A percentile compares a stretch with the other conserved stretches of the same genome.
phyloP scores from a whole-genome alignment of 2,888 invertebrate genomes.

The Tribolium freemani region DNA sequence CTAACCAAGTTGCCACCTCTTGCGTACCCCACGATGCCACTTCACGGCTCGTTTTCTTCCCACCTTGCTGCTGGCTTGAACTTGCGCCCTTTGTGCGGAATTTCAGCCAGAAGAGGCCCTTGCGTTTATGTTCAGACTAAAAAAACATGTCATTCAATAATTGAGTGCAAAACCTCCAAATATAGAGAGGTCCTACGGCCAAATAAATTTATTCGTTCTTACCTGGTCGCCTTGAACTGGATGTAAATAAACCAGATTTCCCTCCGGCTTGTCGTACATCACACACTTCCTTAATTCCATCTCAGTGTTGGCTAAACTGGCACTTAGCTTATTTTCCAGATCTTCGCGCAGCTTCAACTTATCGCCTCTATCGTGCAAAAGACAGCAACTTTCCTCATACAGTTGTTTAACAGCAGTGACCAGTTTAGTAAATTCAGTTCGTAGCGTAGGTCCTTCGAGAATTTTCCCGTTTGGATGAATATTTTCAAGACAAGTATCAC shows the following conservation, averaged over 20 bases:
- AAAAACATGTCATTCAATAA: constrained; percentile 11
- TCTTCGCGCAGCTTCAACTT: constrained; percentile 77
- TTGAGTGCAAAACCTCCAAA: too few relatives aligned
- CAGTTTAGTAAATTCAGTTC: constrained; percentile 83
- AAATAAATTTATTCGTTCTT: constrained; percentile 38
- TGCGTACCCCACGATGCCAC: constrained; percentile 85
- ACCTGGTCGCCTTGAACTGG: constrained; percentile 71
- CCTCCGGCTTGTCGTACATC: constrained; percentile 72
- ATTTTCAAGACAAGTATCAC: constrained; percentile 78
- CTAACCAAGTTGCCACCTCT: constrained; percentile 93
- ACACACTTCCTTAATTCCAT: constrained; percentile 79
- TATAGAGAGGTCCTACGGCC: background rate
- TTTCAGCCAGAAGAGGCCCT: constrained; percentile 80
- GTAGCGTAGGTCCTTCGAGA: constrained; percentile 78
- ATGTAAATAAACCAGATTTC: constrained; percentile 73
- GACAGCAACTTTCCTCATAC: constrained; percentile 80
- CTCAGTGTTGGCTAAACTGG: constrained; percentile 78
- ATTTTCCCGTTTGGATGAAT: constrained; percentile 88
- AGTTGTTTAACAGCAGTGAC: constrained; percentile 77
- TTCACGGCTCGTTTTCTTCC: constrained; percentile 69
- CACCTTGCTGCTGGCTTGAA: constrained; percentile 68
- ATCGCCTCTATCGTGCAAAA: constrained; percentile 78
- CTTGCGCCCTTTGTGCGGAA: constrained; percentile 70
- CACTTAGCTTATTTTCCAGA: constrained; percentile 78
- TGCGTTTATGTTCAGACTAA: constrained; percentile 70